phyloP scores from a whole-genome alignment of 2,113 vertebrate species.

The Gambusia affinis region DNA sequence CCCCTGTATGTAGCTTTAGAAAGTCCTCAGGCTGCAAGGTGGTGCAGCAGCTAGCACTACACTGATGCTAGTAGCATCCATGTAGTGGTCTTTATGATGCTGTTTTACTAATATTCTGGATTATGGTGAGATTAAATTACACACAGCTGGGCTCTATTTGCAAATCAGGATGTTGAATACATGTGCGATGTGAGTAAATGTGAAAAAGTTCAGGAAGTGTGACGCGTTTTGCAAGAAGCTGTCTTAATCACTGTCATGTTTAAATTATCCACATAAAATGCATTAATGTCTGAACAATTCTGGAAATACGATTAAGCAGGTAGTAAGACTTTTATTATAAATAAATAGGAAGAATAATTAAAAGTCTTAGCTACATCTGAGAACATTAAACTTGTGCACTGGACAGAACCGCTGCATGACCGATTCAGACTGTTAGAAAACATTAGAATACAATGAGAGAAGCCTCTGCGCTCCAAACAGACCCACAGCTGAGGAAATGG shows the following conservation, averaged over 20 bases:
- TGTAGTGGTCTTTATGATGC: no score
- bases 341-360: background rate
- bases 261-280: background rate
- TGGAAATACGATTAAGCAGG: background rate
- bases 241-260: background rate
- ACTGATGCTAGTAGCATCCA: no score
- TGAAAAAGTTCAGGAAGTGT: background rate
- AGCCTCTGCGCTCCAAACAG: background rate
- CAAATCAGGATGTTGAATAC: no score
- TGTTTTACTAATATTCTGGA: background rate
- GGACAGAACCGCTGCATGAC: background rate
- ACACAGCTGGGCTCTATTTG: no score
- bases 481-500: slow-evolving; percentile 69
- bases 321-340: background rate
- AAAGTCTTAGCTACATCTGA: background rate
- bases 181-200: no score
- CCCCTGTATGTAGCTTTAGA: background rate
- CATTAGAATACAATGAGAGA: background rate
- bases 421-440: background rate
- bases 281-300: background rate
- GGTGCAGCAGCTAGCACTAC: background rate
- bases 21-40: background rate
- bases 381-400: background rate
- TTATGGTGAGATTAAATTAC: background rate
- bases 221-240: background rate